A percentile compares a stretch with the other conserved stretches of the same genome.
Conservation (phyloP, 2,113 vertebrate genomes). For the Halcyon senegalensis region DNA sequence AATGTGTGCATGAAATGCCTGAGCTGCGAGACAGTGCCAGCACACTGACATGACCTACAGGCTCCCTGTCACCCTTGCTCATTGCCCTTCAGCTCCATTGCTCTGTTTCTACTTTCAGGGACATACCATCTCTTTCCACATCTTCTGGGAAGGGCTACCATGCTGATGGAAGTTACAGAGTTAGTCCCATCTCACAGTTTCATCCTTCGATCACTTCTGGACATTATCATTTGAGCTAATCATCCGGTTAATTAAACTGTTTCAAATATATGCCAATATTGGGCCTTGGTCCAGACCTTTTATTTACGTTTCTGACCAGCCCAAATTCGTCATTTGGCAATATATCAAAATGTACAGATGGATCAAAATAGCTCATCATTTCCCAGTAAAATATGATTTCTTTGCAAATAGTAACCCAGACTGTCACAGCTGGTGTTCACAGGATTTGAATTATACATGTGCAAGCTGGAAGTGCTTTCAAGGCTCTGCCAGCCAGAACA, state of each 20-base stretch:
- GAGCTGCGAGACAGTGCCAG: background rate
- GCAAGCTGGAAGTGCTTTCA: background rate
- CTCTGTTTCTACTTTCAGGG: background rate
- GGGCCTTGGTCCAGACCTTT: background rate
- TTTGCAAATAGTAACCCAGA: conserved; percentile 17
- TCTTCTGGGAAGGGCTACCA: background rate
- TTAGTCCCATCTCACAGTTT: background rate
- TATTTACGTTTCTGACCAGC: background rate
- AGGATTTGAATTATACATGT: conserved; percentile 44
- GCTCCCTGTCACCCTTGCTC: background rate
- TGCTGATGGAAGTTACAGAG: background rate
- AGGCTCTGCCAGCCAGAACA: background rate
- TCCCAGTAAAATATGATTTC: conserved; percentile 4
- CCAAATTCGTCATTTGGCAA: background rate
- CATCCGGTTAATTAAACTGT: background rate
- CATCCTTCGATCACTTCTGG: background rate
- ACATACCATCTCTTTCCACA: background rate
- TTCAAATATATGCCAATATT: background rate
- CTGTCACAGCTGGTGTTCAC: conserved; percentile 14
- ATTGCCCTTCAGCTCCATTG: rapidly evolving
- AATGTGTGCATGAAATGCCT: background rate
- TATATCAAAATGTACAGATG: background rate
- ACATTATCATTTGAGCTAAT: background rate
- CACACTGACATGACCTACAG: rapidly evolving
- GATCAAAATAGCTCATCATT: conserved; percentile 12